These are phyloP conservation scores for Merops nubicus DNA, from an alignment of 2,113 vertebrate species.

Conservation along the genomic window DNA sequence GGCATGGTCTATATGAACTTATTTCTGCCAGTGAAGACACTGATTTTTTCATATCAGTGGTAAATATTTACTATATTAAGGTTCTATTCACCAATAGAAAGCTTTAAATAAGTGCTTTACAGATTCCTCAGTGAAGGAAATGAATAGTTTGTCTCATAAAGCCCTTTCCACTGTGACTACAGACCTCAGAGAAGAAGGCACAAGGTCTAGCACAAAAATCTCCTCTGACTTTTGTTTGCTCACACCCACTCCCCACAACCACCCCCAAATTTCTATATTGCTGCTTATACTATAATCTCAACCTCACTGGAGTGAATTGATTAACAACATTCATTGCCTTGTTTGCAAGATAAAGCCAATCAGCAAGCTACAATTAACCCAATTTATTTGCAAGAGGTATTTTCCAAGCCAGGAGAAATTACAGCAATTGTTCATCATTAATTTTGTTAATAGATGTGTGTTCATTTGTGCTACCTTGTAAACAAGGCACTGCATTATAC, in stretches of 20 bases:
- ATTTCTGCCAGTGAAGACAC: not conserved
- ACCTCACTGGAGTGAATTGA: not conserved
- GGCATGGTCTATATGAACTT: fast-evolving
- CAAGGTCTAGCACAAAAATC: not conserved
- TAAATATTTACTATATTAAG: not conserved
- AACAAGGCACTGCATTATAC: slow-evolving; percentile 46
- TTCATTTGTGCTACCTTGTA: slow-evolving; percentile 45
- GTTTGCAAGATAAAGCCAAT: slow-evolving; percentile 26
- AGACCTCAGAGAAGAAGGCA: not conserved
- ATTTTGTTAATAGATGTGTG: slow-evolving; percentile 48
- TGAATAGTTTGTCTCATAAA: not conserved
- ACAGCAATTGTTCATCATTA: slow-evolving; percentile 46
- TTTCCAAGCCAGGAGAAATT: slow-evolving; percentile 48
- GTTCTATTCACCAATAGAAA: not conserved
- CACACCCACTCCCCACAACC: not conserved
- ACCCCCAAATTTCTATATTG: not conserved
- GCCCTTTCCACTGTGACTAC: not conserved
- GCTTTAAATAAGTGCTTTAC: not conserved
- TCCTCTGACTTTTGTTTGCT: not conserved
- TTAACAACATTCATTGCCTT: slow-evolving; percentile 1
- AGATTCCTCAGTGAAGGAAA: not conserved
- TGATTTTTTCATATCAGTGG: not conserved
- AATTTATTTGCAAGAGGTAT: slow-evolving; percentile 38
- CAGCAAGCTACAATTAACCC: slow-evolving; percentile 1
- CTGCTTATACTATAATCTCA: not conserved